Evolutionary conservation across 2,113 vertebrate species (phyloP).

Genomic region (Amblyornis subalaris): DNA sequence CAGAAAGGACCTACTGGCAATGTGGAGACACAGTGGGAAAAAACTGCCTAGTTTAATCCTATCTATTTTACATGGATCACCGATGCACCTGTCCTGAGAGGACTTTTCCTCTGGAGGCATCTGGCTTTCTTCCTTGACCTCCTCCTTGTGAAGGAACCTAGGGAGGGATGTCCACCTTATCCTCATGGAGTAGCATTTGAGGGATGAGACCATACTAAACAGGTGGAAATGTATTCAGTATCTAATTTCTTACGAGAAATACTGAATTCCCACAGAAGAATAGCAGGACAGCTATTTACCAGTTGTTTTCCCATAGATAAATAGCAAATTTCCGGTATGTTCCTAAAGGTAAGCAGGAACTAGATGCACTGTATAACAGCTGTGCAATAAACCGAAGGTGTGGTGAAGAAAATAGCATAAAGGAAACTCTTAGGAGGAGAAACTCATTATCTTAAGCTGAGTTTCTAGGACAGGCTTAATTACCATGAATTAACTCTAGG

Average conservation of each 20-base stretch:
- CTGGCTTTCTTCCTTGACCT: not conserved
- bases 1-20: not conserved
- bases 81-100: not conserved
- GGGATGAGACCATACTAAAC: not conserved
- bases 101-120: not conserved
- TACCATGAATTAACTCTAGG: not conserved
- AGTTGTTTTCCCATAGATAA: not conserved
- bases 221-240: not conserved
- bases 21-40: not conserved
- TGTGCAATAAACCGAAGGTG: not conserved
- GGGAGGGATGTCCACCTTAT: not conserved
- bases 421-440: not conserved
- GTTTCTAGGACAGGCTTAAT: not conserved
- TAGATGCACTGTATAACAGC: not conserved
- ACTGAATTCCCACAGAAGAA: not conserved
- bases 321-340: not conserved
- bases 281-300: not conserved
- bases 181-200: not conserved
- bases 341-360: not conserved
- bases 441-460: not conserved
- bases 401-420: not conserved
- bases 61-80: not conserved
- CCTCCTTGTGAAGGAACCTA: not conserved
- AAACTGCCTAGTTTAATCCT: not conserved
- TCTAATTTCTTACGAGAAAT: not conserved